Evolutionary conservation across 1,140 invertebrate genomes (phyloP), one percentile per base, ranked within the genome.

Genomic region (Helicoverpa armigera): DNA sequence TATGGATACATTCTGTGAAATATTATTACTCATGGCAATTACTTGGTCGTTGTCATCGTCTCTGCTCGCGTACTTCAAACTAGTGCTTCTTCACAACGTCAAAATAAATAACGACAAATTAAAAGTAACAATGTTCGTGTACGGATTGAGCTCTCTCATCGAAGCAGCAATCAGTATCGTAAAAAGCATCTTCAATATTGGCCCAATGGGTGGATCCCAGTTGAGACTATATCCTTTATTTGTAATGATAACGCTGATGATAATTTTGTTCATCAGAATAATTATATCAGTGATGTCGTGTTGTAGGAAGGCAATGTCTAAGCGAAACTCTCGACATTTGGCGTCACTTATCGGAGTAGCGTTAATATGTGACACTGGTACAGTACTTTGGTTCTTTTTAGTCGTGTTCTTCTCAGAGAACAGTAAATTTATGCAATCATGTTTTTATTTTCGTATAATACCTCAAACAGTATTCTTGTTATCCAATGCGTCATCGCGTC

Each of bases 251-350:
- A 51, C 23, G 2, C 16, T 78, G 4, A 78, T 54, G 31, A 53
- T 23, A 9, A 3, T 63, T 48, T 35, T 78, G 35, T 82, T 82
- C 54, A 12, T 77, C 12, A 70, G 75, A 14, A 58, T 82, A 14
- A 70, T 72, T 23, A 10, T 43, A 13, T 82, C 80, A 7, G 80
- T 82, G 3, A 60, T 82, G 80, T 82, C 80, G 23, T 82, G 80
- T 58, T 82, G 65, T 14, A 73, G 63, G 51, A 53, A 48, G 12
- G 56, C 48, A 16, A 63, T 73, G 14, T 82, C 80, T n/a, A 10
- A 54, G 1, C 54, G 80, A 16, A 82, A 78, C 10, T 54, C 18
- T 11, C 48, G 23, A 1, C 80, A 82, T 31, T 48, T 82, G 4
- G 9, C 65, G 7, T 67, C 80, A 5, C 56, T 82, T 14, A 31